phyloP scores from a whole-genome alignment of 64 coral and sea anemone species.

The Orbicella faveolata region DNA sequence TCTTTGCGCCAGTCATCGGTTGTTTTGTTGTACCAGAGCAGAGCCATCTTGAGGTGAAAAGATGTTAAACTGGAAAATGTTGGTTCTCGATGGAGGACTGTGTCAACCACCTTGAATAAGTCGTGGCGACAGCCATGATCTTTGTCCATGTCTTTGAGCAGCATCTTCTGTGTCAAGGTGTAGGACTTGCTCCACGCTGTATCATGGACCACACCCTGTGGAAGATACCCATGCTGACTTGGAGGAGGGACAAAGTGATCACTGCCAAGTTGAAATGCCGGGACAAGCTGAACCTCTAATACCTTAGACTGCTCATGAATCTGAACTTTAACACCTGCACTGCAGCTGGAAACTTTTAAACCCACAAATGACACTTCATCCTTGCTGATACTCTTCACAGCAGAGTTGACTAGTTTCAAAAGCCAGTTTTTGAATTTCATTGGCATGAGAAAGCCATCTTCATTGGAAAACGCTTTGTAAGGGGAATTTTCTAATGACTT shows the following conservation, averaged over 20 bases:
- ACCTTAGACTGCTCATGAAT: neutral
- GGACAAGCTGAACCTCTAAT: neutral
- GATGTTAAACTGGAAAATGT: slow-evolving; percentile 46
- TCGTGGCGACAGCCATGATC: slow-evolving; percentile 45
- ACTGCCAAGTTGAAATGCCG: neutral
- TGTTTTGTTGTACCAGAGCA: slow-evolving; percentile 25
- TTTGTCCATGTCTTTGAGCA: slow-evolving; percentile 44
- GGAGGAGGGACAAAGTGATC: slow-evolving; percentile 4
- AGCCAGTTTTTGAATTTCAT: slow-evolving; percentile 50
- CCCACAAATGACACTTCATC: neutral
- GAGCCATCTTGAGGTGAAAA: slow-evolving; percentile 34
- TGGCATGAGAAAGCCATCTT: slow-evolving; percentile 27
- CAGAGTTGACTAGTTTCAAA: neutral
- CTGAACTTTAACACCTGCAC: neutral
- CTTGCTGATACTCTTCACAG: neutral
- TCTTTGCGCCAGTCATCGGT: slow-evolving; percentile 7
- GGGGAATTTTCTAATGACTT: slow-evolving; percentile 1
- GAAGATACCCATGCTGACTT: neutral
- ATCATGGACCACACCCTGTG: neutral
- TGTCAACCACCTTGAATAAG: slow-evolving; percentile 47
- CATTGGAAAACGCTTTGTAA: slow-evolving; percentile 16
- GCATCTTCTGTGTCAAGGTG: slow-evolving; percentile 6
- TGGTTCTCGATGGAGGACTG: slow-evolving; percentile 42
- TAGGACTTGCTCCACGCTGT: slow-evolving; percentile 45
- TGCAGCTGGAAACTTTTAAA: slow-evolving; percentile 16